Percentiles rank a stretch among this genome's conserved stretches.
These are phyloP conservation scores for Hirundo rustica DNA, from an alignment of 2,797 vertebrate species.

Conservation along the genomic window DNA sequence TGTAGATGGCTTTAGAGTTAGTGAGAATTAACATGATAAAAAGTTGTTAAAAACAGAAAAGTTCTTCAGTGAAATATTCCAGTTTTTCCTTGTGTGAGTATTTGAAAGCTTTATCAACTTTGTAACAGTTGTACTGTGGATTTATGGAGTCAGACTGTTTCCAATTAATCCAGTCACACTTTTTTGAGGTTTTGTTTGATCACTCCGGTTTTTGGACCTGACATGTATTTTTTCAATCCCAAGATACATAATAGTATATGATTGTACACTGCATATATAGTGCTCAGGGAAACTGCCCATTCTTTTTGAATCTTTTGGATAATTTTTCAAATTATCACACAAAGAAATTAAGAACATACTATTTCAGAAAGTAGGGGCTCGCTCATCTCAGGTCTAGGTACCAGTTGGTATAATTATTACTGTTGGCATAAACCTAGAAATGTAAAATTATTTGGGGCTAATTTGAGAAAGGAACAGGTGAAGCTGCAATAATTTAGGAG, in stretches of 20 bases:
- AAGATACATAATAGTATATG: background rate
- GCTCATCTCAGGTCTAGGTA: background rate
- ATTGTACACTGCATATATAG: background rate
- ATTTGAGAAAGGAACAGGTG: constrained; percentile 67
- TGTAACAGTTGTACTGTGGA: background rate
- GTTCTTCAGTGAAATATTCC: background rate
- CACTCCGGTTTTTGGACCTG: background rate
- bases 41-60: background rate
- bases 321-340: background rate
- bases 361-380: background rate
- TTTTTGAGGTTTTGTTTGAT: background rate
- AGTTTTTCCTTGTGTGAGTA: background rate
- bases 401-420: constrained; percentile 44
- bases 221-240: background rate
- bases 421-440: constrained; percentile 34
- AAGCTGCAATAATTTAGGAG: constrained; percentile 61
- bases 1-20: background rate
- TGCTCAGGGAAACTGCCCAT: background rate
- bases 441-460: constrained; percentile 47
- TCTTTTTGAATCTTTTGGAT: background rate
- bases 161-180: background rate
- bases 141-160: background rate
- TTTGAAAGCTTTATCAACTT: background rate
- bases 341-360: background rate
- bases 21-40: background rate